phyloP scores from a whole-genome alignment of 1,140 invertebrate species.

The Anastrepha ludens region DNA sequence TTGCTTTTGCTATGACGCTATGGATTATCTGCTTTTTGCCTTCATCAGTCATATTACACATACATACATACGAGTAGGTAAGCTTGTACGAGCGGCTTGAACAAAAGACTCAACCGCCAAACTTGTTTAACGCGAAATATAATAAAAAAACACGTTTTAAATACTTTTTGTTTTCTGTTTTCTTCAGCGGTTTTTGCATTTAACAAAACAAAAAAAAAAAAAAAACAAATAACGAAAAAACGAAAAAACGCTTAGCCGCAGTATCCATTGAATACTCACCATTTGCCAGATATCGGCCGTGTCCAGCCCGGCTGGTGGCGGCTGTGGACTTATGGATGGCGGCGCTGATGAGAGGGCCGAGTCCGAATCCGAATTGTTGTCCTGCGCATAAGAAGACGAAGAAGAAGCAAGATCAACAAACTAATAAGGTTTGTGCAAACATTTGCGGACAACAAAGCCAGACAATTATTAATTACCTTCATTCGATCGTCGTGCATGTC shows the following conservation, averaged over 20 bases:
- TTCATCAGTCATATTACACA: not conserved
- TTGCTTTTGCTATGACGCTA: not conserved
- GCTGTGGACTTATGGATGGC: slow-evolving; percentile 73
- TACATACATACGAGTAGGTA: not conserved
- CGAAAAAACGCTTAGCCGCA: not conserved
- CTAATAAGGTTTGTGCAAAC: not conserved
- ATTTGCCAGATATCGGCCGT: slow-evolving; percentile 73
- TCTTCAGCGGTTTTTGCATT: not conserved
- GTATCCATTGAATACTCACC: slow-evolving; percentile 62
- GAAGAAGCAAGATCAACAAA: not conserved
- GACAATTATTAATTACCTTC: slow-evolving; percentile 60
- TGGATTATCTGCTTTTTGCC: not conserved
- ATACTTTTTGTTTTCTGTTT: not conserved
- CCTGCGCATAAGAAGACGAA: slow-evolving; percentile 56
- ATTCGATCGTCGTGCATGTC: slow-evolving; percentile 58
- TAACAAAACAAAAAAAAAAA: not conserved
- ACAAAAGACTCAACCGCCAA: slow-evolving; percentile 55
- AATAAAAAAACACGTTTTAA: slow-evolving; percentile 4
- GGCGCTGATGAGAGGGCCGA: slow-evolving; percentile 73
- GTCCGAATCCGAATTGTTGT: slow-evolving; percentile 71
- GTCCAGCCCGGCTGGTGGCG: slow-evolving; percentile 68
- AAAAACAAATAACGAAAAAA: not conserved
- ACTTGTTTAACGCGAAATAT: slow-evolving; percentile 11
- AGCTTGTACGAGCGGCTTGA: not conserved
- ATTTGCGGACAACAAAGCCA: not conserved